These are phyloP conservation scores for Bombus affinis DNA, from an alignment of 1,140 invertebrate genomes.

Conservation along the genomic window DNA sequence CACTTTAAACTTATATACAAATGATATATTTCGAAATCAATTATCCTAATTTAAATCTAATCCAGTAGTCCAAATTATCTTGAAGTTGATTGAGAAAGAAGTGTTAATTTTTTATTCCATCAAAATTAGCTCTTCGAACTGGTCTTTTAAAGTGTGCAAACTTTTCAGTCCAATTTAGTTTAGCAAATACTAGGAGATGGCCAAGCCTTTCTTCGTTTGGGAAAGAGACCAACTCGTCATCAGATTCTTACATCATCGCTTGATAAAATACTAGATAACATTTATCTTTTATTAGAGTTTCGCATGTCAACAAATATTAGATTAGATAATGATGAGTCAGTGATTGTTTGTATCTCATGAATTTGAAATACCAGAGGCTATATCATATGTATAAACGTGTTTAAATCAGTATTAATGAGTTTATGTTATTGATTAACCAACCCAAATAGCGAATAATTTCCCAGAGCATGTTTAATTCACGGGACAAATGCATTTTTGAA, in stretches of 20 bases:
- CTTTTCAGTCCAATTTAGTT: not conserved
- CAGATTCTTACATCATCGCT: not conserved
- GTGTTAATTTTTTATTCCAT: not conserved
- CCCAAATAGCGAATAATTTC: not conserved
- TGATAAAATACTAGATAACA: not conserved
- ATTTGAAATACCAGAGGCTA: not conserved
- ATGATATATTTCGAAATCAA: not conserved
- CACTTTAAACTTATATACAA: no score
- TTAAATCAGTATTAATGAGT: not conserved
- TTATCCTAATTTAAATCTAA: not conserved
- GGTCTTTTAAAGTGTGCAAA: not conserved
- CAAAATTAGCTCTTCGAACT: not conserved
- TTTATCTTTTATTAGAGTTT: not conserved
- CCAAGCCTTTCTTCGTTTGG: not conserved
- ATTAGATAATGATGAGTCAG: not conserved
- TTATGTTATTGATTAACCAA: not conserved
- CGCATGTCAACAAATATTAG: not conserved
- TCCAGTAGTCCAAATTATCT: not conserved
- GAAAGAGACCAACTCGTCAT: not conserved
- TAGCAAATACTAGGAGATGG: slow-evolving; percentile 12
- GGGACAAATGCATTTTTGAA: not conserved
- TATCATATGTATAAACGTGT: not conserved
- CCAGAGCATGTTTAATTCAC: not conserved
- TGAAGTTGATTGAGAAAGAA: not conserved
- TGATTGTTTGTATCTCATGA: not conserved